A percentile compares a stretch with the other conserved stretches of the same genome.
Evolutionary conservation across 2,888 invertebrate genomes (phyloP).

Genomic region (Tenthredo scrophulariae): DNA sequence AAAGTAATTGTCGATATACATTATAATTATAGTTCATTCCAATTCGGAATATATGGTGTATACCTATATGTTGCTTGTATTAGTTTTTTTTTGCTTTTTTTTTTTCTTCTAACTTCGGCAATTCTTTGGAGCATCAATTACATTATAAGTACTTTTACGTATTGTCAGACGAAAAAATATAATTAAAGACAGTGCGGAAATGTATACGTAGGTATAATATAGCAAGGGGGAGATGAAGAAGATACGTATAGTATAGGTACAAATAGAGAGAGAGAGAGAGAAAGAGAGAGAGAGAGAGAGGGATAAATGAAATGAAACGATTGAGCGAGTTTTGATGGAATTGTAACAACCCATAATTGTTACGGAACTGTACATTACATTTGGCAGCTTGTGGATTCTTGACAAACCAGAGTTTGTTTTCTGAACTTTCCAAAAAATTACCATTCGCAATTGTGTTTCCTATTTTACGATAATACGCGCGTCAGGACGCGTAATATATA

Average conservation of each 20-base stretch:
- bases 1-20: neutral
- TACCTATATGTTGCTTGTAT: neutral
- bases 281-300: neutral
- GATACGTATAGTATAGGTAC: neutral
- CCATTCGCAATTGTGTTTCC: neutral
- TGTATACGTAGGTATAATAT: neutral
- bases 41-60: neutral
- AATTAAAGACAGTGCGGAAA: neutral
- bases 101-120: neutral
- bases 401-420: neutral
- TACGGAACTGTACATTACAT: slow-evolving; percentile 37
- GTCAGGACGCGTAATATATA: neutral
- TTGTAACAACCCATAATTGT: neutral
- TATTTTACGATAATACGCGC: neutral
- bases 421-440: slow-evolving; percentile 29
- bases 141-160: neutral
- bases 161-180: slow-evolving; percentile 1
- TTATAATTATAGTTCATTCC: neutral
- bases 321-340: slow-evolving; percentile 36
- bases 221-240: neutral
- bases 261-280: neutral
- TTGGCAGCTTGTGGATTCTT: slow-evolving; percentile 22
- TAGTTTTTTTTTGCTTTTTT: neutral
- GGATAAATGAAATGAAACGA: neutral
- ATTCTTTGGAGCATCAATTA: slow-evolving; percentile 15